Evolutionary conservation across 2,113 vertebrate species (phyloP), one percentile per base, ranked within the genome.

Genomic region (Sorex fumeus): DNA sequence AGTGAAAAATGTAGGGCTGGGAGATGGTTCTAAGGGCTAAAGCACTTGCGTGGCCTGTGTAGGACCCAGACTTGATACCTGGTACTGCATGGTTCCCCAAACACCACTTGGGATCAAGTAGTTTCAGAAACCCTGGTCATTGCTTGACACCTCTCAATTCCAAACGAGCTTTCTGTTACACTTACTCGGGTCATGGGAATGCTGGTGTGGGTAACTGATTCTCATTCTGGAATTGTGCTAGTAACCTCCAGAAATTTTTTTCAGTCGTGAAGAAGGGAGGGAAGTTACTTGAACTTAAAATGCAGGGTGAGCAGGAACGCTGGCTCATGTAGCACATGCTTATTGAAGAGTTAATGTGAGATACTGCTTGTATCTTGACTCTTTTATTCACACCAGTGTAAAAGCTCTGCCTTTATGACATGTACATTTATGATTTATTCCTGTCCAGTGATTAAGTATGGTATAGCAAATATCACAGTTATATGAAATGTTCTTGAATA

Each of bases 401-500:
- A 40, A 40, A 64, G 32, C 64, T 64, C 50, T 57, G 16, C 77
- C 71, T 30, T 62, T 50, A 7, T 1, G 25, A 36, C 50, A 53
- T 19, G 64, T 47, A 28, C 2, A 36, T 53, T 87, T 13, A 12
- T 50, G 47, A 50, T 50, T 5, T 69, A n/a, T 89, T 75, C 67
- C 53, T 34, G 47, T 45, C 60, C 28, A n/a, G 72, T 66, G 16
- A 19, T 75, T 30, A 60, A 32, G 45, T 40, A 5, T 10, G 23
- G 13, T 36, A 2, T 34, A 57, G 25, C 32, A 50, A 30, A 25
- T 25, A 18, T 1, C 3, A 1, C 67, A 23, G 25, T 7, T 83
- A 4, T 71, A 45, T 70, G n/a, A 85, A 92, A 76, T 32, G 43
- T 84, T 79, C 67, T 78, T n/a, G 27, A 88, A 3, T 87, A 78